Conservation (phyloP, 2,113 vertebrate species). For the Nyctereutes procyonoides region DNA sequence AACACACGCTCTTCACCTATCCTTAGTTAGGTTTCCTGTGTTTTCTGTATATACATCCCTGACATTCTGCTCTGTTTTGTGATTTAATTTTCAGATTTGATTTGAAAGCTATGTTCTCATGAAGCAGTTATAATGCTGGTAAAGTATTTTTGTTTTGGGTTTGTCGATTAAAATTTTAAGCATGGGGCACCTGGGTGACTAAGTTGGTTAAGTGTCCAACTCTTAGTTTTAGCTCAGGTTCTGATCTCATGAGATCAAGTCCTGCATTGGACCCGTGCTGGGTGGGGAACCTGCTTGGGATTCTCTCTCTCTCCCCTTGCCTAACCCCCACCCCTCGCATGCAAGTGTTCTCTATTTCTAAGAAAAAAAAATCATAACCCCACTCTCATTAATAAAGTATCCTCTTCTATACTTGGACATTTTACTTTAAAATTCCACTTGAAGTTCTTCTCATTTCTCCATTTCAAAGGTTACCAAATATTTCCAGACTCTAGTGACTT, state of each 20-base stretch:
- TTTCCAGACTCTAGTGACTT: background rate
- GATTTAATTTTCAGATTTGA: conserved; percentile 4
- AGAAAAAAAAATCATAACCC: background rate
- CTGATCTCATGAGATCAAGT: background rate
- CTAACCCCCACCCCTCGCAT: background rate
- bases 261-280: background rate
- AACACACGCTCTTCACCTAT: background rate
- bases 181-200: background rate
- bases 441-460: background rate
- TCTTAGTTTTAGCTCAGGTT: background rate
- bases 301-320: background rate
- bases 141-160: background rate
- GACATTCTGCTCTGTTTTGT: conserved; percentile 11
- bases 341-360: background rate
- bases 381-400: background rate
- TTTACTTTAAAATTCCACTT: conserved; percentile 4
- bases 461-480: background rate
- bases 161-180: background rate
- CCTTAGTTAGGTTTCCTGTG: background rate
- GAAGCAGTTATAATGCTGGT: background rate
- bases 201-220: background rate
- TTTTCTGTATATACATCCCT: background rate
- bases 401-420: background rate
- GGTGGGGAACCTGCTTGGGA: background rate
- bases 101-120: background rate